Evolutionary conservation across 1,140 invertebrate species (phyloP), one percentile per base, ranked within the genome.

Genomic region (Lamellibrachia luymesi): DNA sequence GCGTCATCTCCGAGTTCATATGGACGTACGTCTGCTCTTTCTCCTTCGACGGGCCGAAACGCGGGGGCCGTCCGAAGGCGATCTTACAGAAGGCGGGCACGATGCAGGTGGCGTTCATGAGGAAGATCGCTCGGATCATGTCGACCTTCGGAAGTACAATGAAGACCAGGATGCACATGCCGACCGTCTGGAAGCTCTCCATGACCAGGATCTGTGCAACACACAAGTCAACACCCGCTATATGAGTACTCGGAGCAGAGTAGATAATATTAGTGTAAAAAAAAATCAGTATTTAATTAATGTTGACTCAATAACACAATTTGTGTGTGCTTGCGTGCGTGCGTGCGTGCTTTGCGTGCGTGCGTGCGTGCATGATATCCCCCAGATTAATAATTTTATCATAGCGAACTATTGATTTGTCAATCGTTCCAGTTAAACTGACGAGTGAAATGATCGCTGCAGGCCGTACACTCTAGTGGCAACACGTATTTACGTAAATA

Each of bases 81-180:
- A 94, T 91, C 90, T 94, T 94, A 91, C 92, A 93, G 92, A 93
- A 93, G 92, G 92, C 93, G 38, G 94, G 94, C 90, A 94, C 56
- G n/a, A 93, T 92, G 51, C 92, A 93, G 2, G 92, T 56, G 92
- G 92, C 92, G 52, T 93, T 92, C 92, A 94, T 92, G 27, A 94
- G 38, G 17, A 94, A 80, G 91, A 93, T 25, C 25, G 90, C 94
- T 4, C 94, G 94, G 4, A 94, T 92, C 22, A 93, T 91, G 92
- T 94, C 94, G 64, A 92, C 91, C 89, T 92, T 92, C n/a, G 94
- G 94, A n/a, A 94, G 52, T 49, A 94, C 93, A 25, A 93, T 90
- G 91, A 93, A 94, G 7, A 93, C 93, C 8, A 94, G 51, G 51
- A 93, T 92, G 50, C 94, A 93, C 51, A 93, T 90, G 52, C 92